Conservation (phyloP, 1,140 invertebrate species). For the Magallana angulata region DNA sequence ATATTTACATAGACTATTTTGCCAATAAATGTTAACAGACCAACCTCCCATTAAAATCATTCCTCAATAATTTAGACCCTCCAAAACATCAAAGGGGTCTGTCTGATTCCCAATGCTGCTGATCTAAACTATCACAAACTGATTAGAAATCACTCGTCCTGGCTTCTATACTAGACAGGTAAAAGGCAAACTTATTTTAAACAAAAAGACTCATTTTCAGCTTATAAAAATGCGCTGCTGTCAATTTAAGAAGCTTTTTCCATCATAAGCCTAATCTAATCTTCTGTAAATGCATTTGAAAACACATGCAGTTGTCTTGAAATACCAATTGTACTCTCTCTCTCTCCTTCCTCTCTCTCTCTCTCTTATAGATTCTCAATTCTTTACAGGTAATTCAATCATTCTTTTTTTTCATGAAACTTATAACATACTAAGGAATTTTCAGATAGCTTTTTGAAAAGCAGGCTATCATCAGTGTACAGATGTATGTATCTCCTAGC, state of each 20-base stretch:
- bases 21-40: constrained; percentile 36
- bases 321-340: too few species aligned
- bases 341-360: too few species aligned
- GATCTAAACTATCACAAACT: constrained; percentile 32
- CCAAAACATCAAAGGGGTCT: constrained; percentile 6
- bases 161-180: not conserved
- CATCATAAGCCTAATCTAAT: not conserved
- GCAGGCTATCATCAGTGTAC: too few species aligned
- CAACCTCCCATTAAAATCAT: constrained; percentile 28
- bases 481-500: too few species aligned
- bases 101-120: not conserved
- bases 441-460: too few species aligned
- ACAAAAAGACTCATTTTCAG: constrained; percentile 27
- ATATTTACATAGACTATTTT: constrained; percentile 37
- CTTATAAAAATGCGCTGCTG: constrained; percentile 16
- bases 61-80: constrained; percentile 35
- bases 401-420: too few species aligned
- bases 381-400: too few species aligned
- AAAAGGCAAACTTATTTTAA: not conserved
- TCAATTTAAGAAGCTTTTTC: not conserved
- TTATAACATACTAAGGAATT: too few species aligned
- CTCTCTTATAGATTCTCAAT: too few species aligned
- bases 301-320: too few species aligned
- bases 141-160: constrained; percentile 24
- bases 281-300: not conserved